A percentile compares a stretch with the other conserved stretches of the same genome.
These are phyloP conservation scores for Lacerta viridis DNA, from an alignment of 2,797 vertebrate genomes.

Conservation along the genomic window DNA sequence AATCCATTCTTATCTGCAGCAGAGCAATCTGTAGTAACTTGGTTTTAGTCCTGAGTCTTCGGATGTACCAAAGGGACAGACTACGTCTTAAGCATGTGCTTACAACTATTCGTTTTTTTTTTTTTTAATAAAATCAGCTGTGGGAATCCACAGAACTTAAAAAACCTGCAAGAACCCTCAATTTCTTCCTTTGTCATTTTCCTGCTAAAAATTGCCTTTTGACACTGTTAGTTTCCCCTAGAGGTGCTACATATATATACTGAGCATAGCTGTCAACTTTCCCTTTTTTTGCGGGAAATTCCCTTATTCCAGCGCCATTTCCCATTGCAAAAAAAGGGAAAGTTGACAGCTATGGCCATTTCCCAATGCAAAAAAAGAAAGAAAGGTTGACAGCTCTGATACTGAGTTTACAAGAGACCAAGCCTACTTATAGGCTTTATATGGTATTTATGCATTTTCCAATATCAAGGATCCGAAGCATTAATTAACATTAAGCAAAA, in stretches of 20 bases:
- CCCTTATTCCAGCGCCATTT: too few species aligned
- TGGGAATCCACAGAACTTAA: background rate
- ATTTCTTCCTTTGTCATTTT: background rate
- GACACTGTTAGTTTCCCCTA: background rate
- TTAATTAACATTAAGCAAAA: conserved; percentile 16
- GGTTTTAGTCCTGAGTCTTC: background rate
- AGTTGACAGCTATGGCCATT: too few species aligned
- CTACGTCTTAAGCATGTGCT: background rate
- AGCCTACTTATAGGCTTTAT: background rate
- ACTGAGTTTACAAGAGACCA: background rate
- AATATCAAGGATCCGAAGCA: background rate
- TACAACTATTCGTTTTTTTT: background rate
- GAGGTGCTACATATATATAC: background rate
- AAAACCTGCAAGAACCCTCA: background rate
- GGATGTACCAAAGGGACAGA: background rate
- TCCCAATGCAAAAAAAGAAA: too few species aligned
- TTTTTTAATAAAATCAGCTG: background rate
- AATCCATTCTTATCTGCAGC: background rate
- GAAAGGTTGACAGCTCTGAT: too few species aligned
- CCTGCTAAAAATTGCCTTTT: background rate
- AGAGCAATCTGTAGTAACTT: background rate
- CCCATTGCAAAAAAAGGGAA: too few species aligned
- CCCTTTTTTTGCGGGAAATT: too few species aligned
- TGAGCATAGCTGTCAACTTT: too few species aligned
- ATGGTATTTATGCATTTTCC: conserved; percentile 4